Percentiles rank a stretch among this genome's conserved stretches.
phyloP scores from a whole-genome alignment of 2,888 invertebrate genomes.

The Nemotelus nigrinus region DNA sequence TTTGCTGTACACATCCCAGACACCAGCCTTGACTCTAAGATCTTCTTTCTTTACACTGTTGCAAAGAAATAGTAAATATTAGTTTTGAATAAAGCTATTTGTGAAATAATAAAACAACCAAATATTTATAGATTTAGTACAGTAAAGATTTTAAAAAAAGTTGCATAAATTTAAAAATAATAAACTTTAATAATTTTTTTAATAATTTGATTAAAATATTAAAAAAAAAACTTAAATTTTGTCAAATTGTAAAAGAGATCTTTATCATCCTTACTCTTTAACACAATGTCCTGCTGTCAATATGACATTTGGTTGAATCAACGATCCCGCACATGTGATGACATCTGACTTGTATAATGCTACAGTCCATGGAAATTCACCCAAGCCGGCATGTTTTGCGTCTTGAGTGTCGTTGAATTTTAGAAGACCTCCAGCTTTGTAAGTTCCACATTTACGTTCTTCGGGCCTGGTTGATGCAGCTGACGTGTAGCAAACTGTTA shows the following conservation, averaged over 20 bases:
- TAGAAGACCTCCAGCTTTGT: slow-evolving; percentile 19
- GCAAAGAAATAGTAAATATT: slow-evolving; percentile 6
- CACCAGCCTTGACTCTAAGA: slow-evolving; percentile 73
- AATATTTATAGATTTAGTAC: too few species aligned
- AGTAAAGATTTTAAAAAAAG: too few species aligned
- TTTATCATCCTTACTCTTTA: slow-evolving; percentile 62
- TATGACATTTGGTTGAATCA: slow-evolving; percentile 77
- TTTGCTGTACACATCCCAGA: slow-evolving; percentile 78
- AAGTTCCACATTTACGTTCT: slow-evolving; percentile 42
- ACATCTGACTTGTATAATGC: slow-evolving; percentile 67
- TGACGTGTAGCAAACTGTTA: slow-evolving; percentile 13
- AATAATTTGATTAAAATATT: too few species aligned
- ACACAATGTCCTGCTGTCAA: slow-evolving; percentile 81
- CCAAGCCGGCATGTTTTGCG: slow-evolving; percentile 68
- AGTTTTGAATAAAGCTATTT: neutral
- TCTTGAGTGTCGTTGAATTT: neutral
- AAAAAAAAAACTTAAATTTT: too few species aligned
- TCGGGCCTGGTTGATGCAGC: slow-evolving; percentile 34
- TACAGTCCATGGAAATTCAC: slow-evolving; percentile 83
- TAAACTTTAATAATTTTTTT: too few species aligned
- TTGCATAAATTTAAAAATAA: too few species aligned
- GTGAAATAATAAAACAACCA: too few species aligned
- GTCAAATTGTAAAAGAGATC: too few species aligned
- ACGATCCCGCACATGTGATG: slow-evolving; percentile 77
- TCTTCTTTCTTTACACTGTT: slow-evolving; percentile 38